phyloP scores from a whole-genome alignment of 2,888 invertebrate genomes.

The Petrolisthes cinctipes region DNA sequence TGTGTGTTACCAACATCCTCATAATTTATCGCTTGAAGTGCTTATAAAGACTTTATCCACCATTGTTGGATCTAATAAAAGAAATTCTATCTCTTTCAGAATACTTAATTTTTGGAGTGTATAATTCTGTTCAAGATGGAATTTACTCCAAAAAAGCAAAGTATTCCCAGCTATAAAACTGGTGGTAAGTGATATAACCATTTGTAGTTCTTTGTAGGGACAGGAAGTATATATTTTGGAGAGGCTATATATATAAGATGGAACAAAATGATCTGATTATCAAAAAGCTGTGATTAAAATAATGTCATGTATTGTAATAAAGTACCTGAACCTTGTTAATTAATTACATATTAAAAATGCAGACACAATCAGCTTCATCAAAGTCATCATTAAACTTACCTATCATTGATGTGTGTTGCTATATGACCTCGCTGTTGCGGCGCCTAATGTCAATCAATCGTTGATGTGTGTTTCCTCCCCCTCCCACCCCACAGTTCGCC shows the following conservation, averaged over 20 bases:
- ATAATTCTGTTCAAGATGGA: slow-evolving; percentile 16
- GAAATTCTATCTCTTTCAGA: not conserved
- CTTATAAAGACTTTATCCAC: too few relatives aligned
- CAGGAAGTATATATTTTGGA: not conserved
- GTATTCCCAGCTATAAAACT: slow-evolving; percentile 20
- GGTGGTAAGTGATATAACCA: not conserved
- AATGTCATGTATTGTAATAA: not conserved
- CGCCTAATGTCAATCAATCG: not conserved
- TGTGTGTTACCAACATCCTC: too few relatives aligned
- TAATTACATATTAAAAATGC: too few relatives aligned
- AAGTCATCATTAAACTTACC: too few relatives aligned
- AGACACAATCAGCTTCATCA: too few relatives aligned
- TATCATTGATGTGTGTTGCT: not conserved
- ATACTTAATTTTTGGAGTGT: not conserved
- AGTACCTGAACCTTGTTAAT: too few relatives aligned
- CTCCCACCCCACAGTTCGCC: slow-evolving; percentile 15
- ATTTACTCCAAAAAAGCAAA: slow-evolving; percentile 38
- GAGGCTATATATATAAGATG: not conserved
- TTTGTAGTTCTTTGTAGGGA: not conserved
- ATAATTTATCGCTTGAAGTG: too few relatives aligned
- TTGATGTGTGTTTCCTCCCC: not conserved
- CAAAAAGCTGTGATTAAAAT: not conserved
- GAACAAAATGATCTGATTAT: not conserved
- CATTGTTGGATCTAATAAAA: too few relatives aligned
- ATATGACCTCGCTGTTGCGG: not conserved